Base-by-base conservation (phyloP, 1,140 invertebrate genomes). In the Brachionus rubens region DNA sequence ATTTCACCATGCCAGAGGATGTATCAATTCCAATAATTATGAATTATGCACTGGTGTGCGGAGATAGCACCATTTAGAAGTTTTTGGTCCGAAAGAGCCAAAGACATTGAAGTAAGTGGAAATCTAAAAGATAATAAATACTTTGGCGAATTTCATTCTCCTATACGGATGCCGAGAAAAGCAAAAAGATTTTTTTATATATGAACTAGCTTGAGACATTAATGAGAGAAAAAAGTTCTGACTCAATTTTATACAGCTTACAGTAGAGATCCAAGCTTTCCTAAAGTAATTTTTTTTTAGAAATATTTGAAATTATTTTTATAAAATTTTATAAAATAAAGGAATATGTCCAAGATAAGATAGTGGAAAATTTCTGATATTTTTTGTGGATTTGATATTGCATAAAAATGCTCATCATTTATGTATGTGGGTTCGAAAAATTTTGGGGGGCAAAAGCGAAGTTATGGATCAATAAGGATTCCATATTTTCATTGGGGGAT, bases 361-460 rank as follows among this genome's bases (percentile, higher is more conserved):
- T 99, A 24, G 89, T 91, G 79, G 86, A 98, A 62, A 91, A 96
- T n/a, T 82, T 88, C 89, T 50, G 90, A 94, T 59, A 90, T n/a
- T 93, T 84, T 86, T 98, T 24, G 99, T 96, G 94, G 88, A 90
- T 78, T 87, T 98, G n/a, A 90, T 99, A 80, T 89, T 91, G 80
- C 77, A 81, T 56, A 94, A 93, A 81, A 95, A 93, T 24, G 94
- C 98, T 83, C 88, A 99, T n/a, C 68, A 99, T 99, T 84, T 97
- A 94, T 80, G 91, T 99, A 79, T 99, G 97, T 87, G 97, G 97
- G n/a, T n/a, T 78, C 96, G 99, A 88, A 90, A 92, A 80, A 94
- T 92, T 79, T 99, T 99, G 96, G 96, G n/a, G n/a, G n/a, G n/a
- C n/a, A n/a, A 96, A 10, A 88, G 91, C 59, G 96, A 99, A 83